phyloP scores from a whole-genome alignment of 1,140 invertebrate genomes.

The Bombus breviceps region DNA sequence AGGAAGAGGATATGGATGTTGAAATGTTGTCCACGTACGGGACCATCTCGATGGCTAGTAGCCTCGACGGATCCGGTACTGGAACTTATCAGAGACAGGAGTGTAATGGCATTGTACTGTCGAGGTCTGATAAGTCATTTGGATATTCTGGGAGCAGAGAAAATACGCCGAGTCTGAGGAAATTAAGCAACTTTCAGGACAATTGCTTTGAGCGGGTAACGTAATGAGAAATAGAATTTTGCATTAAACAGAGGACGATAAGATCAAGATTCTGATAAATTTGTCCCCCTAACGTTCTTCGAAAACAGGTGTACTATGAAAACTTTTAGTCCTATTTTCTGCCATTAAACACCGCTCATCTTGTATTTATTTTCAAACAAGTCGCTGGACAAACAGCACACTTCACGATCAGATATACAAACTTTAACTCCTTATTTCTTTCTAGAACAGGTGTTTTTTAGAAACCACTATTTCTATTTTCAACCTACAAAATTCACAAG shows the following conservation, averaged over 20 bases:
- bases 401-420: no score
- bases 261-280: neutral
- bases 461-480: no score
- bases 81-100: conserved; percentile 67
- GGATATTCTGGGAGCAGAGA: conserved; percentile 74
- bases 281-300: no score
- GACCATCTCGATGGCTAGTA: conserved; percentile 70
- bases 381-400: no score
- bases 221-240: conserved; percentile 17
- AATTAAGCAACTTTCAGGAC: conserved; percentile 73
- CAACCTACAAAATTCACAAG: no score
- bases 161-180: conserved; percentile 80
- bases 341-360: no score
- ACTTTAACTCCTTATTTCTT: no score
- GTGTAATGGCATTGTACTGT: conserved; percentile 68
- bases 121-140: conserved; percentile 69
- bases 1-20: conserved; percentile 81
- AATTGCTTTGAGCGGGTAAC: conserved; percentile 72
- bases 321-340: no score
- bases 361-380: no score
- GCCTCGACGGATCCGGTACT: conserved; percentile 69
- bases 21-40: conserved; percentile 74
- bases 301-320: no score
- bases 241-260: neutral
- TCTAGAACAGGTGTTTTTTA: no score